Evolutionary conservation across 2,113 vertebrate genomes (phyloP).

Genomic region (Gymnogyps californianus): DNA sequence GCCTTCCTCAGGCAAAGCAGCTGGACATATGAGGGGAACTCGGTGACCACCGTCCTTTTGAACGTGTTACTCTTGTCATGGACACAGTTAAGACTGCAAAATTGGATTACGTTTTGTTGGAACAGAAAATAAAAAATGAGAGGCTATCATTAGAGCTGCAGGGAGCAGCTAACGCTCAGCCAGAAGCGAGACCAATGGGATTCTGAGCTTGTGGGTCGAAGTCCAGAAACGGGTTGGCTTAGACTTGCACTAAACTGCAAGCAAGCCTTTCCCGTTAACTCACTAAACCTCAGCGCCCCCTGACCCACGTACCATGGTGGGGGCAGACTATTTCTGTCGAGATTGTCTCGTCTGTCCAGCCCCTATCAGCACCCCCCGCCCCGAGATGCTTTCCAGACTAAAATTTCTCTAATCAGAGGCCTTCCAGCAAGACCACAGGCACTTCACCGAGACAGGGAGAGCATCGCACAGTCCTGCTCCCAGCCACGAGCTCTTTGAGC

Average conservation of each 20-base stretch:
- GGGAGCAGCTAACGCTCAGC: background rate
- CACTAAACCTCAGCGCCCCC: accelerated
- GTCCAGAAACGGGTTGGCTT: background rate
- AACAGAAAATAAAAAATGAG: background rate
- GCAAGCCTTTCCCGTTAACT: accelerated
- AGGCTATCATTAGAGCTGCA: background rate
- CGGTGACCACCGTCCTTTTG: background rate
- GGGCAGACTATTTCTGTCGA: background rate
- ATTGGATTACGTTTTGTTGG: background rate
- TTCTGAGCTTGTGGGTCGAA: background rate
- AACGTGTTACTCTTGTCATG: accelerated
- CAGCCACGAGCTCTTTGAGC: accelerated
- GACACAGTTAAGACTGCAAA: background rate
- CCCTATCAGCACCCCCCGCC: accelerated
- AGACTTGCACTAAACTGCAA: background rate
- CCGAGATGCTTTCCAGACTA: accelerated
- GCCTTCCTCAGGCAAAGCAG: background rate
- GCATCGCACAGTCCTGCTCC: background rate
- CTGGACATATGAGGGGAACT: background rate
- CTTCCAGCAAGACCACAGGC: background rate
- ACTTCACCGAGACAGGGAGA: no score
- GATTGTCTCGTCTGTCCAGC: accelerated
- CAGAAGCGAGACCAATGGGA: accelerated
- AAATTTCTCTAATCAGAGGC: background rate
- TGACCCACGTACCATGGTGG: accelerated